These are phyloP conservation scores for Cerceris rybyensis DNA, from an alignment of 2,888 invertebrate genomes.

Conservation along the genomic window DNA sequence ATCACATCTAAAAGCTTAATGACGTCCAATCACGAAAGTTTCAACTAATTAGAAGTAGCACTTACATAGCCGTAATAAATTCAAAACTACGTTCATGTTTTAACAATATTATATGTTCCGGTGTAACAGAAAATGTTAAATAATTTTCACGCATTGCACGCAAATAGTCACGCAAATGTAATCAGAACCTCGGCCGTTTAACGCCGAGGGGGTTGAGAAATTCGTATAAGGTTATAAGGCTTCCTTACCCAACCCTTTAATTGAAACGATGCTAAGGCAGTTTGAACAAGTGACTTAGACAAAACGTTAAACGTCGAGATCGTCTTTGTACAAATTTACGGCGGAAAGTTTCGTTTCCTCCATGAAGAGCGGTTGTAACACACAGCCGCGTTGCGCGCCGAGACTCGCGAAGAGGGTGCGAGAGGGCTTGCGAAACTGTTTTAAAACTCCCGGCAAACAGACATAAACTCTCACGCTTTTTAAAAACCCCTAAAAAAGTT, in stretches of 20 bases:
- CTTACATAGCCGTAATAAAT: too few species aligned
- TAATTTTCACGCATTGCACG: too few species aligned
- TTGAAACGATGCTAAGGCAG: conserved; percentile 44
- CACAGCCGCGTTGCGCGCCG: conserved; percentile 30
- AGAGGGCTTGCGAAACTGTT: conserved; percentile 62
- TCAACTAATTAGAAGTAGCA: too few species aligned
- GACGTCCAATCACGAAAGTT: too few species aligned
- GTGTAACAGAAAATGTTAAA: too few species aligned
- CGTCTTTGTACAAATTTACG: conserved; percentile 55
- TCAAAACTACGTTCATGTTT: too few species aligned
- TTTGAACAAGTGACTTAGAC: conserved; percentile 43
- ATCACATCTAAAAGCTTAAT: too few species aligned
- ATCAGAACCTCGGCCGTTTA: too few species aligned
- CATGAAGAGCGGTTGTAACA: conserved; percentile 38
- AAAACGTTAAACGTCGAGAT: conserved; percentile 55
- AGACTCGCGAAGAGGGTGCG: conserved; percentile 46
- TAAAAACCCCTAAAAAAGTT: conserved; percentile 74
- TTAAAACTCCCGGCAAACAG: conserved; percentile 70
- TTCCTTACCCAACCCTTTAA: conserved; percentile 27
- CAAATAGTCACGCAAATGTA: too few species aligned
- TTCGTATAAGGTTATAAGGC: background rate
- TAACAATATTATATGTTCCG: too few species aligned
- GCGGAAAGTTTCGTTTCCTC: conserved; percentile 56
- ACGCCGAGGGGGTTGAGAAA: background rate
- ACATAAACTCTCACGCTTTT: conserved; percentile 74